Percentiles rank a stretch among this genome's conserved stretches.
phyloP scores from a whole-genome alignment of 2,888 invertebrate genomes.

The Barypeithes pellucidus region DNA sequence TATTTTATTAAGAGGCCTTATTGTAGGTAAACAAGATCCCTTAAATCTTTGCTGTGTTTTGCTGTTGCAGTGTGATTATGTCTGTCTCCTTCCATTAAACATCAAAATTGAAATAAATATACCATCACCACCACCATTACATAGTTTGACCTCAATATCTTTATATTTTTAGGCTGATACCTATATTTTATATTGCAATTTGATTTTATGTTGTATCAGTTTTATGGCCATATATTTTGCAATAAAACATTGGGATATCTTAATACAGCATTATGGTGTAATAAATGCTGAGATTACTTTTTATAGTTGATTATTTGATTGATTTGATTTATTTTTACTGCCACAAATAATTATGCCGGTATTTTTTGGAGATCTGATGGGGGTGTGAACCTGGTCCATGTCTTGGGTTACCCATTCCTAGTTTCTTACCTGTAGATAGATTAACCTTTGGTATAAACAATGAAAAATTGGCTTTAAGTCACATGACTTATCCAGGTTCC shows the following conservation, averaged over 20 bases:
- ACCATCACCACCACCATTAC: background rate
- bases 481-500: too few species aligned
- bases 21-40: too few species aligned
- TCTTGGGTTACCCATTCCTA: too few species aligned
- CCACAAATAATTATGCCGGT: slow-evolving; percentile 6
- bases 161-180: background rate
- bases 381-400: too few species aligned
- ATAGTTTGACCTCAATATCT: background rate
- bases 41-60: too few species aligned
- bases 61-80: background rate
- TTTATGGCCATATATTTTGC: background rate
- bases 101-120: background rate
- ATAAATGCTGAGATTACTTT: slow-evolving; percentile 18
- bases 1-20: too few species aligned
- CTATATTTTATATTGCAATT: background rate
- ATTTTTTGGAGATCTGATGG: too few species aligned
- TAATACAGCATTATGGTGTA: background rate
- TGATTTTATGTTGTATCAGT: background rate
- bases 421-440: too few species aligned
- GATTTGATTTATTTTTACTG: slow-evolving; percentile 4
- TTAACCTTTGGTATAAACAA: too few species aligned
- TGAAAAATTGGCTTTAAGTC: too few species aligned
- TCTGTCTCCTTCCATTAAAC: background rate
- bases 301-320: background rate
- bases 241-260: background rate